Conservation (phyloP, 2,888 invertebrate genomes). For the Cosmia trapezina region DNA sequence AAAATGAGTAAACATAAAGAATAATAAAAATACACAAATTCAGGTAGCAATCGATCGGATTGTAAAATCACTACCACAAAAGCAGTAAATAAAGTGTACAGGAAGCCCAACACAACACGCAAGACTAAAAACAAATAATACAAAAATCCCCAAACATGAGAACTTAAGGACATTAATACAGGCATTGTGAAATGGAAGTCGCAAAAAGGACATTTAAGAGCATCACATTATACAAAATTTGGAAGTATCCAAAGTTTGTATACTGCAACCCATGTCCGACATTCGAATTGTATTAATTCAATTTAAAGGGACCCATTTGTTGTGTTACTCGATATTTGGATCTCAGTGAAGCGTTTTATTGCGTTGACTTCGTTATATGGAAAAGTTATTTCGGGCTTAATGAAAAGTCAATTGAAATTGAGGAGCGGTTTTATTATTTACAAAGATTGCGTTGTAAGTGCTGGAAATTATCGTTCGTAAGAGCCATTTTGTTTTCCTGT, state of each 20-base stretch:
- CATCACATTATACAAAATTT: slow-evolving; percentile 71
- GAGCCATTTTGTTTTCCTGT: not conserved
- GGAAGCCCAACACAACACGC: slow-evolving; percentile 31
- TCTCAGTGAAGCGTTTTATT: slow-evolving; percentile 29
- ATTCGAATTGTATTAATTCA: slow-evolving; percentile 63
- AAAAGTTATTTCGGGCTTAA: not conserved
- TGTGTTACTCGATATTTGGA: slow-evolving; percentile 47
- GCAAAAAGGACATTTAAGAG: slow-evolving; percentile 66
- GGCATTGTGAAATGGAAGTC: slow-evolving; percentile 73
- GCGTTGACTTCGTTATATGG: not conserved
- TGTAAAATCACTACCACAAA: slow-evolving; percentile 3
- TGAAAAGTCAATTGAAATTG: not conserved
- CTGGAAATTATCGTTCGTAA: slow-evolving; percentile 1
- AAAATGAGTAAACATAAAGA: too few species aligned
- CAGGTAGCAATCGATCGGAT: not conserved
- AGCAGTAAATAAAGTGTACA: slow-evolving; percentile 22
- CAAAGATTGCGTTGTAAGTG: slow-evolving; percentile 19
- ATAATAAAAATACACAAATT: not conserved
- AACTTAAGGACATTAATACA: slow-evolving; percentile 72
- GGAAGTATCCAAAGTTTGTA: slow-evolving; percentile 49
- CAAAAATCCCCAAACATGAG: slow-evolving; percentile 52
- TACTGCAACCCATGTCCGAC: slow-evolving; percentile 49
- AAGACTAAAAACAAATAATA: slow-evolving; percentile 43
- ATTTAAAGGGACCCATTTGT: slow-evolving; percentile 34
- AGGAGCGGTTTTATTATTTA: slow-evolving; percentile 9